Evolutionary conservation across 1,140 invertebrate genomes (phyloP), one percentile per base, ranked within the genome.

Genomic region (Hermetia illucens): DNA sequence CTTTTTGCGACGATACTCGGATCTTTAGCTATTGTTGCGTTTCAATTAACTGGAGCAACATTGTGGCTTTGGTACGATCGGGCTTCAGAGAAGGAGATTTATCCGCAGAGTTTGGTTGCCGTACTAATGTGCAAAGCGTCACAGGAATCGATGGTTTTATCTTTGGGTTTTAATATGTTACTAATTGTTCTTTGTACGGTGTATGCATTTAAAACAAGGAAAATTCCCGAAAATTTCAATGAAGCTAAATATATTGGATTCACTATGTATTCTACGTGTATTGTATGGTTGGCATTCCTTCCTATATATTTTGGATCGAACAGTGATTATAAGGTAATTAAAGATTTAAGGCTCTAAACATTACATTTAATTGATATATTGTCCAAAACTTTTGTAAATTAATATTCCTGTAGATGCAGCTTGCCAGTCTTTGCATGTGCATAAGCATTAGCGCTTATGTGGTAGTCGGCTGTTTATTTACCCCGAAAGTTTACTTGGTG

Each of bases 141-240:
- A 34, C 71, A 73, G 34, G 70, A 75, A 17, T 6, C 75, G 1
- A 72, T 85, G 27, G 61, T 84, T 4, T 68, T 71, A 5, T 82
- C 83, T 1, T 65, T 86, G 17, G 74, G 74, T 2, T 86, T 79
- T 55, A 79, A 82, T 52, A 72, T 81, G 34, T 61, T 83, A 37
- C 66, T 87, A 2, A 74, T 86, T 21, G 62, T 69, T 2, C 64
- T 85, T 42, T 86, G 82, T 49, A 86, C 82, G 3, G 53, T 82
- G 8, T 85, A 85, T 55, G 82, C 82, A 2, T 63, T 88, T 13
- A 84, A 85, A 58, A 86, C 83, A 1, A 58, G 83, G 15, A 85
- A 84, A 48, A 68, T 87, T 16, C 83, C 83, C 0, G 83, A 84
- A 55, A 87, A 86, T 57, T 86, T 86, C 55, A 87, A 86, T 60